Evolutionary conservation across 2,797 vertebrate genomes (phyloP).

Genomic region (Acanthornis magna): DNA sequence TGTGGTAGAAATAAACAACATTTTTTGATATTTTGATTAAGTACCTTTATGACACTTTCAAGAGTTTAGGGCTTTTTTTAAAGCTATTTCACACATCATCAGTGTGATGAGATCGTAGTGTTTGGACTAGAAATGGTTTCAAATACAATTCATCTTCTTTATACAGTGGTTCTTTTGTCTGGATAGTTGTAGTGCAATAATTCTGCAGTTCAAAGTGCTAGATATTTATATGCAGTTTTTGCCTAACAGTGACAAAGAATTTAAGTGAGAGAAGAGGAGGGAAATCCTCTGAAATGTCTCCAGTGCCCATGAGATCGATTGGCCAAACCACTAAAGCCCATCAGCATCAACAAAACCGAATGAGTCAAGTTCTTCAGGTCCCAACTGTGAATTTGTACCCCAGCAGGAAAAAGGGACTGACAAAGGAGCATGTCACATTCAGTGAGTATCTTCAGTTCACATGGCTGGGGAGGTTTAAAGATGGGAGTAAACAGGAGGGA

Average conservation of each 20-base stretch:
- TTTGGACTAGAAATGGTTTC: not conserved
- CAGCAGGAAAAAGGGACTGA: slow-evolving; percentile 86
- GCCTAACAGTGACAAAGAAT: slow-evolving; percentile 88
- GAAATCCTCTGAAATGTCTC: slow-evolving; percentile 90
- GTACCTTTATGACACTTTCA: not conserved
- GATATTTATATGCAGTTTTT: not conserved
- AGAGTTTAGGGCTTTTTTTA: not conserved
- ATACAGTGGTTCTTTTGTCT: not conserved
- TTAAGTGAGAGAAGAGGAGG: slow-evolving; percentile 86
- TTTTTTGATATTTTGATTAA: not conserved
- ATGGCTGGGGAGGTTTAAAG: not conserved
- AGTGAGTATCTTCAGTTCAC: slow-evolving; percentile 78
- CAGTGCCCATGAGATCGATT: slow-evolving; percentile 85
- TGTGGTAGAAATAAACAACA: not conserved
- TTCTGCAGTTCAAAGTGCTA: not conserved
- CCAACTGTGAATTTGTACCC: slow-evolving; percentile 90
- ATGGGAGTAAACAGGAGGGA: not conserved
- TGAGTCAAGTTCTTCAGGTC: slow-evolving; percentile 92
- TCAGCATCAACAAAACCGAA: slow-evolving; percentile 84
- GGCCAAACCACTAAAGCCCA: slow-evolving; percentile 81
- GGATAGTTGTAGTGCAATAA: not conserved
- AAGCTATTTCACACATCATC: not conserved
- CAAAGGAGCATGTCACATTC: slow-evolving; percentile 81
- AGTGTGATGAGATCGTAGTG: not conserved
- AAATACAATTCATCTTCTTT: not conserved